Evolutionary conservation across 2,113 vertebrate species (phyloP).

Genomic region (Dunckerocampus dactyliophorus): DNA sequence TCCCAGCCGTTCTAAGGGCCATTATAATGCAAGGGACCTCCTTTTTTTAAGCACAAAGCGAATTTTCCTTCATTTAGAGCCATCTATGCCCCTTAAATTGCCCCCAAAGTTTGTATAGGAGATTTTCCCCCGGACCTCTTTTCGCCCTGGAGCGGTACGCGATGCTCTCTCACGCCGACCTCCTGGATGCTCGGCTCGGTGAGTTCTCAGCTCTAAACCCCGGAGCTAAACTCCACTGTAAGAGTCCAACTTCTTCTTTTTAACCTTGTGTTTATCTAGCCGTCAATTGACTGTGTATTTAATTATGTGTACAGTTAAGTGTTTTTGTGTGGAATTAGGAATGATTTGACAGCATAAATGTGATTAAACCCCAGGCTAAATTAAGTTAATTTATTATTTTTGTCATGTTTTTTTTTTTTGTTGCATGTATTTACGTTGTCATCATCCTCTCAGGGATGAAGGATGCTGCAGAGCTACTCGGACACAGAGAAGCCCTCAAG

Average conservation of each 20-base stretch:
- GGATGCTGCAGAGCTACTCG: conserved; percentile 92
- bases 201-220: conserved; percentile 83
- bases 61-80: conserved; percentile 93
- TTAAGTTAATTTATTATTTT: conserved; percentile 15
- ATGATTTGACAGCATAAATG: conserved; percentile 21
- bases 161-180: conserved; percentile 98
- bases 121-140: conserved; percentile 81
- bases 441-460: conserved; percentile 87
- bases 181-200: conserved; percentile 99
- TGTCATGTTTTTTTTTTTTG: neutral
- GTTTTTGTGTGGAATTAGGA: conserved; percentile 25
- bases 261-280: conserved; percentile 39
- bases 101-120: conserved; percentile 79
- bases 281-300: conserved; percentile 72
- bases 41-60: conserved; percentile 98
- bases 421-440: conserved; percentile 12
- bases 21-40: conserved; percentile 97
- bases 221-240: conserved; percentile 79
- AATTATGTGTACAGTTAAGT: conserved; percentile 30
- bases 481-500: conserved; percentile 94
- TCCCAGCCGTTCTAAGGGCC: conserved; percentile 95
- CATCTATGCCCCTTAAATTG: conserved; percentile 78
- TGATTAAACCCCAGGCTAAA: conserved; percentile 8
- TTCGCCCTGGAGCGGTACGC: conserved; percentile 95
- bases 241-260: conserved; percentile 72